Evolutionary conservation across 2,888 invertebrate species (phyloP).

Genomic region (Bombylius major): DNA sequence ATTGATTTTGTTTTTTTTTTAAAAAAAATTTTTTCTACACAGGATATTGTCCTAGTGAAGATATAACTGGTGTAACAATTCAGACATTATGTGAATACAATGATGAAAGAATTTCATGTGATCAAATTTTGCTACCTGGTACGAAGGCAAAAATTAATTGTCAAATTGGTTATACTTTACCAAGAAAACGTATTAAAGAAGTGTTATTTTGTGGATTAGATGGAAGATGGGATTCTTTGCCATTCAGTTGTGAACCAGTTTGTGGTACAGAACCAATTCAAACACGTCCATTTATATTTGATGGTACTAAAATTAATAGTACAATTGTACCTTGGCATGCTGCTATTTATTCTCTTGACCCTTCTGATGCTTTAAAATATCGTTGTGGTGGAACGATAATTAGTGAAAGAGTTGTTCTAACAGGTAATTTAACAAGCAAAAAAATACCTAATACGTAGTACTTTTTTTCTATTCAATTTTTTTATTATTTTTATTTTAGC

Average conservation of each 20-base stretch:
- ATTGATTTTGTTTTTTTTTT: too few species aligned
- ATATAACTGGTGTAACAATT: constrained; percentile 1
- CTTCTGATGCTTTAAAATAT: background rate
- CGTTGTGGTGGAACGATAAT: constrained; percentile 22
- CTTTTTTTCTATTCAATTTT: too few species aligned
- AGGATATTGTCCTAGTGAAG: background rate
- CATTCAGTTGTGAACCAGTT: constrained; percentile 20
- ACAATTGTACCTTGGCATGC: constrained; percentile 25
- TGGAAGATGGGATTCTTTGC: constrained; percentile 21
- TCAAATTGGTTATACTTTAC: constrained; percentile 4
- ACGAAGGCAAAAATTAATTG: constrained; percentile 15
- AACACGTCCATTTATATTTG: constrained; percentile 10
- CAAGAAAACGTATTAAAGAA: background rate
- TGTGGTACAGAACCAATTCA: constrained; percentile 19
- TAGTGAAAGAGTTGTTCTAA: constrained; percentile 20
- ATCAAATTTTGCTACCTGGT: constrained; percentile 8
- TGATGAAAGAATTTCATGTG: constrained; percentile 10
- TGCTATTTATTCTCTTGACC: constrained; percentile 16
- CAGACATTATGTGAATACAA: constrained; percentile 10
- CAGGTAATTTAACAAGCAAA: constrained; percentile 13
- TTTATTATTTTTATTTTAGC: too few species aligned
- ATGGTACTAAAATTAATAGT: constrained; percentile 8
- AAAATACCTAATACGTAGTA: too few species aligned
- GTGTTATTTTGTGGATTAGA: constrained; percentile 15
- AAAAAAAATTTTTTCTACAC: too few species aligned